These are phyloP conservation scores for Celastrina argiolus DNA, from an alignment of 2,888 invertebrate species.

Conservation along the genomic window DNA sequence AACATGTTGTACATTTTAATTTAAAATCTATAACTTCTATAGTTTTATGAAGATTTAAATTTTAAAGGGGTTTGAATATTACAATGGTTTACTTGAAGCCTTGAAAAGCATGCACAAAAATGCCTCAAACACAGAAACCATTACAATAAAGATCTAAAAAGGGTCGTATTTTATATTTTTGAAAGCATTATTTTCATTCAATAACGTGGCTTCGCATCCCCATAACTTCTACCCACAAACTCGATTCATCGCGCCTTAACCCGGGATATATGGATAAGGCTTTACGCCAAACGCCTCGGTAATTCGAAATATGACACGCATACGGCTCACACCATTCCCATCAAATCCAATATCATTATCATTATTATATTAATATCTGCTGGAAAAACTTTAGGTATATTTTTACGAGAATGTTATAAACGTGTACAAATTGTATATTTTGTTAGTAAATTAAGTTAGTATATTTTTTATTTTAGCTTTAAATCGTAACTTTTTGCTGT, in stretches of 20 bases:
- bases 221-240: conserved; percentile 17
- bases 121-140: background rate
- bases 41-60: too few relatives aligned
- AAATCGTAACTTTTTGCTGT: too few relatives aligned
- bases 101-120: background rate
- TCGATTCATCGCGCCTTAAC: conserved; percentile 18
- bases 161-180: conserved; percentile 4
- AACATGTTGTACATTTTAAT: too few relatives aligned
- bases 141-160: background rate
- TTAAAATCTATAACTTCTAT: too few relatives aligned
- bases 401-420: too few relatives aligned
- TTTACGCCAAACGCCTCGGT: conserved; percentile 19
- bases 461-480: too few relatives aligned
- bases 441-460: too few relatives aligned
- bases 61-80: too few relatives aligned
- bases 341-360: conserved; percentile 14
- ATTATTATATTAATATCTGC: background rate
- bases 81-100: too few relatives aligned
- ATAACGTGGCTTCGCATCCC: conserved; percentile 16
- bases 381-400: too few relatives aligned
- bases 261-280: conserved; percentile 16
- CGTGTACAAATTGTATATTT: too few relatives aligned
- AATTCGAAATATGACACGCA: conserved; percentile 20
- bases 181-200: conserved; percentile 17
- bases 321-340: conserved; percentile 15